Base-by-base conservation (phyloP, 2,113 vertebrate species). In the Rhinopomastus cyanomelas region DNA sequence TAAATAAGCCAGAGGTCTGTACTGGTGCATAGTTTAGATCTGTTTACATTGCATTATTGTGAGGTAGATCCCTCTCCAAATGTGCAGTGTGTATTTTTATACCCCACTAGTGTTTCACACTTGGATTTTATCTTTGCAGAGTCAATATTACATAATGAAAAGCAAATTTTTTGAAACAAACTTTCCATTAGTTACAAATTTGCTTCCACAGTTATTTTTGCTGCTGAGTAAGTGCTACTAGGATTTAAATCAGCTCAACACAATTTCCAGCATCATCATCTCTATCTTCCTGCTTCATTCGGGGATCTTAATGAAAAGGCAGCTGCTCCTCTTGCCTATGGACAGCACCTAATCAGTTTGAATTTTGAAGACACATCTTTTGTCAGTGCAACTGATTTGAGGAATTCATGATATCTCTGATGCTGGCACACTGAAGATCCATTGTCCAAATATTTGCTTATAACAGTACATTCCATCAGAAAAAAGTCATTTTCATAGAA, bases 121-220 rank as follows among this genome's bases (percentile, higher is more conserved):
- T 83, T 34, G 22, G 55, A 62, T 42, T 16, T 10, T 26, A 27
- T 36, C 53, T 87, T 81, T 75, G 53, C 16, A 46, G 74, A 51
- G 81, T 46, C 65, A 68, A 48, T 21, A 37, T 34, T 53, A 37
- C 3, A 17, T 21, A 46, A 69, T 37, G 56, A 72, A 85, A 87
- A 85, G 56, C 32, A 85, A 76, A 81, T 81, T 81, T 90, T 88
- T 79, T 79, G 62, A 88, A 92, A 59, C 44, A 65, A 92, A 65
- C 36, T 81, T 27, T 66, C 61, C 27, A 18, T 64, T 92, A 81
- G 16, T 75, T 92, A 93, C 36, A 36, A 68, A 69, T 81, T 78
- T 53, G 74, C 32, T 92, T 65, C 51, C 53, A 25, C 52, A 64
- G 23, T 71, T 88, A 72, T 88, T 92, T 94, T 88, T 52, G 64